These are phyloP conservation scores for Diabrotica virgifera DNA, from an alignment of 1,140 invertebrate species.

Conservation along the genomic window DNA sequence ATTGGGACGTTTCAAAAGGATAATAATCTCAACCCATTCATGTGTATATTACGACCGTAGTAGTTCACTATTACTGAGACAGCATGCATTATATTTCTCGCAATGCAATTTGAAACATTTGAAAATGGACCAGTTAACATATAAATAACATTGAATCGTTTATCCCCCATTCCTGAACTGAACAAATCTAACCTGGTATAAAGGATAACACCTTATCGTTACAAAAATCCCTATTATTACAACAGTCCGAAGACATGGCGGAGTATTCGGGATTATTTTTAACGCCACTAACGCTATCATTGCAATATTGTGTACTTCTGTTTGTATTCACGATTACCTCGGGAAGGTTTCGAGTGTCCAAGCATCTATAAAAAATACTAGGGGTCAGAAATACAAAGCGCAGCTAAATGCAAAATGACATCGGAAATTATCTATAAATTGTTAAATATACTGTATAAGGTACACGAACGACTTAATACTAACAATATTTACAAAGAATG, in stretches of 20 bases:
- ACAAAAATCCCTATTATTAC: slow-evolving; percentile 40
- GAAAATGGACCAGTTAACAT: slow-evolving; percentile 12
- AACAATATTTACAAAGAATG: too few relatives aligned
- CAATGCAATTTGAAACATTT: background rate
- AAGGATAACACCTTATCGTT: slow-evolving; percentile 25
- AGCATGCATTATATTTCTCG: too few relatives aligned
- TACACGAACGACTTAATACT: too few relatives aligned
- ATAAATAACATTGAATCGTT: slow-evolving; percentile 1
- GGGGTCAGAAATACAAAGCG: background rate
- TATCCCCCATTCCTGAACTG: slow-evolving; percentile 9
- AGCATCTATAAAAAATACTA: slow-evolving; percentile 40
- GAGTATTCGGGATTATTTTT: slow-evolving; percentile 27
- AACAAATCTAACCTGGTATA: slow-evolving; percentile 24
- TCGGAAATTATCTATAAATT: too few relatives aligned
- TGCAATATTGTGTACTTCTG: slow-evolving; percentile 34
- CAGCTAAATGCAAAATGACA: too few relatives aligned
- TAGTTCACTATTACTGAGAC: too few relatives aligned
- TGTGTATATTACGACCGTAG: too few relatives aligned
- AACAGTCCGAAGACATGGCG: slow-evolving; percentile 32
- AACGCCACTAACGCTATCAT: slow-evolving; percentile 25
- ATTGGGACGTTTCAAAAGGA: too few relatives aligned
- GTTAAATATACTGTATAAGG: too few relatives aligned
- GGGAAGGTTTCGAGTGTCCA: slow-evolving; percentile 32
- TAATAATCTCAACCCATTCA: too few relatives aligned
- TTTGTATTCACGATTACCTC: slow-evolving; percentile 22